These are phyloP conservation scores for Cricetomys ansorgei DNA, from an alignment of 2,113 vertebrate species.

Conservation along the genomic window DNA sequence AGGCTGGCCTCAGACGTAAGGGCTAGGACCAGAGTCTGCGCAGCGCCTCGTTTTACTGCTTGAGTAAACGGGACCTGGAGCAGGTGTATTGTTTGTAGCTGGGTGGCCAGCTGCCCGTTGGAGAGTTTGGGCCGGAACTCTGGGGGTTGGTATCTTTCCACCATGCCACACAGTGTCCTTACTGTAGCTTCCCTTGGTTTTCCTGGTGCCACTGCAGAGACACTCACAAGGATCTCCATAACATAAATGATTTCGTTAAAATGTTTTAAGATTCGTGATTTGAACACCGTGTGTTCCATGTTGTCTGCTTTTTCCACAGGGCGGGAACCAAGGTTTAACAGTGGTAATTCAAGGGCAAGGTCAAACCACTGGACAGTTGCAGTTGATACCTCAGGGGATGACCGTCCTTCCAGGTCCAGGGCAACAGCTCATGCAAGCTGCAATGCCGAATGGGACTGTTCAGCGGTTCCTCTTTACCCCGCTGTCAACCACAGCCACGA, in stretches of 20 bases:
- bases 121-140: not conserved
- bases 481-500: constrained; percentile 87
- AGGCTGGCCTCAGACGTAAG: too few relatives aligned
- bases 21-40: too few relatives aligned
- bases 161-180: not conserved
- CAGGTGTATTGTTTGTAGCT: not conserved
- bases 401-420: constrained; percentile 96
- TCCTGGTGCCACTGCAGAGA: not conserved
- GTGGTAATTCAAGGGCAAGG: constrained; percentile 99
- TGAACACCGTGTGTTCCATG: not conserved
- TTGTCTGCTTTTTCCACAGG: constrained; percentile 84
- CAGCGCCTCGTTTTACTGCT: not conserved
- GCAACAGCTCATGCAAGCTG: constrained; percentile 99
- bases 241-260: not conserved
- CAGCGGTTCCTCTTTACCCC: constrained; percentile 99
- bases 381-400: constrained; percentile 97
- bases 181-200: constrained; percentile 2
- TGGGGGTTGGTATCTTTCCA: not conserved
- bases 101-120: not conserved
- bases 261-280: not conserved
- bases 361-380: constrained; percentile 98
- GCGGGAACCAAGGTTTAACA: constrained; percentile 96
- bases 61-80: not conserved
- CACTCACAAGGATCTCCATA: not conserved
- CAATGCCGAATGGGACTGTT: constrained; percentile 98